Conservation (phyloP, 1,140 invertebrate species). For the Cardiocondyla obscurior region DNA sequence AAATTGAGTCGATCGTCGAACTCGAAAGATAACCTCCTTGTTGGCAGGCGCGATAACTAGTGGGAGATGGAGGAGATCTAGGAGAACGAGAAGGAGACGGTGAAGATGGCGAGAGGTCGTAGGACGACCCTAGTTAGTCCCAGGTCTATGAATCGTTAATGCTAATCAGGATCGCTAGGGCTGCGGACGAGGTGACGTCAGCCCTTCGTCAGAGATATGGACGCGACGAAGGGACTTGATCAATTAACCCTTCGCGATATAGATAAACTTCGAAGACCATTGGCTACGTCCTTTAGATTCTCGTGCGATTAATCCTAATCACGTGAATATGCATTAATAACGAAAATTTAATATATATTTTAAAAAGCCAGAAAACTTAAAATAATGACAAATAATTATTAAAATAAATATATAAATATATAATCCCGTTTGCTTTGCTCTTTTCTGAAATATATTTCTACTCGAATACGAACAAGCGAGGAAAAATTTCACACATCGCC, state of each 20-base stretch:
- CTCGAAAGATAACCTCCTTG: slow-evolving; percentile 74
- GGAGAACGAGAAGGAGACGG: slow-evolving; percentile 61
- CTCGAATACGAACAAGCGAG: not conserved
- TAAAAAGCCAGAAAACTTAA: not conserved
- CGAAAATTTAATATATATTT: not conserved
- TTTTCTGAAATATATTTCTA: not conserved
- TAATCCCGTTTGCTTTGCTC: not conserved
- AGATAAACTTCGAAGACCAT: slow-evolving; percentile 69
- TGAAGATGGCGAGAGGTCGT: slow-evolving; percentile 73
- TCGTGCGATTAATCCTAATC: not conserved
- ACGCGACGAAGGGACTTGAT: slow-evolving; percentile 75
- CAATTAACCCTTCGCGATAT: slow-evolving; percentile 76
- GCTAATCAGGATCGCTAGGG: slow-evolving; percentile 79
- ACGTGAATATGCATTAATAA: not conserved
- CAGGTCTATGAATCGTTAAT: slow-evolving; percentile 81
- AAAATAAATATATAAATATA: too few species aligned
- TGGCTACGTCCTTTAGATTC: slow-evolving; percentile 39
- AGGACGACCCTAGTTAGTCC: slow-evolving; percentile 78
- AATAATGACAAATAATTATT: too few species aligned
- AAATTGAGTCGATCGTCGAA: slow-evolving; percentile 78
- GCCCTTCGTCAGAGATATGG: slow-evolving; percentile 76
- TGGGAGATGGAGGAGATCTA: slow-evolving; percentile 49
- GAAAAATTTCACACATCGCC: not conserved
- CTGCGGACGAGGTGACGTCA: slow-evolving; percentile 74
- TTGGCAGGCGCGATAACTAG: slow-evolving; percentile 70